Evolutionary conservation across 2,113 vertebrate genomes (phyloP).

Genomic region (Panthera uncia): DNA sequence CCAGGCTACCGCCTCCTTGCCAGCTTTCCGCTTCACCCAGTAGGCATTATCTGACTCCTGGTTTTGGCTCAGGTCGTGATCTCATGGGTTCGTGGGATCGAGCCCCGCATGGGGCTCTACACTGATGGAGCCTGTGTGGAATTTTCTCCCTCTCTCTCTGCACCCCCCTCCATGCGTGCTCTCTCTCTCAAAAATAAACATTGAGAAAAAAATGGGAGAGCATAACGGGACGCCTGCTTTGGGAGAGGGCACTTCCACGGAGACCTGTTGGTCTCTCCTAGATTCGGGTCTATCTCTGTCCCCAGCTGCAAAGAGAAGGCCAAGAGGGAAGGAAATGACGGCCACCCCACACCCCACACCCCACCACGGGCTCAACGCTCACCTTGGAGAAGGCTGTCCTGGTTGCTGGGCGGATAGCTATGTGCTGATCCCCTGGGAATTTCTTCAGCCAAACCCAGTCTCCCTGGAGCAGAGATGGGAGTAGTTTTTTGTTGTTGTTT

Average conservation of each 20-base stretch:
- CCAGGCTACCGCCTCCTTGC: not conserved
- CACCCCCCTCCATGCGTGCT: not conserved
- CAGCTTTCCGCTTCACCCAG: not conserved
- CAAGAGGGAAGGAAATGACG: not conserved
- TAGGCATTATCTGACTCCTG: not conserved
- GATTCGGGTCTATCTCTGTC: not conserved
- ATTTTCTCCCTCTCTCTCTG: not conserved
- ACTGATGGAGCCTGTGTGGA: not conserved
- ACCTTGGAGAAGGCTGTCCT: slow-evolving; percentile 90
- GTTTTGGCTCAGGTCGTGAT: not conserved
- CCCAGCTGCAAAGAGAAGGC: not conserved
- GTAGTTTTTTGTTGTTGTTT: not conserved
- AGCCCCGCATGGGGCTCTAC: not conserved
- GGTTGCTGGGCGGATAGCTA: slow-evolving; percentile 83
- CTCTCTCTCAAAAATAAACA: too few relatives aligned
- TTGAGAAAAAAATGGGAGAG: not conserved
- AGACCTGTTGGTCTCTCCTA: not conserved
- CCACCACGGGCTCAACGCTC: not conserved
- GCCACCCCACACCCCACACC: not conserved
- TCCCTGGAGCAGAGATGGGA: slow-evolving; percentile 84
- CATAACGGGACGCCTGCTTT: not conserved
- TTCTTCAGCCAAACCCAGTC: slow-evolving; percentile 98
- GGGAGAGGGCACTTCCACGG: not conserved
- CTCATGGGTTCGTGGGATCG: not conserved
- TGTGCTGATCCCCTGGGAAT: slow-evolving; percentile 85